A percentile compares a stretch with the other conserved stretches of the same genome.
Conservation (phyloP, 2,113 vertebrate species). For the Ascaphus truei region DNA sequence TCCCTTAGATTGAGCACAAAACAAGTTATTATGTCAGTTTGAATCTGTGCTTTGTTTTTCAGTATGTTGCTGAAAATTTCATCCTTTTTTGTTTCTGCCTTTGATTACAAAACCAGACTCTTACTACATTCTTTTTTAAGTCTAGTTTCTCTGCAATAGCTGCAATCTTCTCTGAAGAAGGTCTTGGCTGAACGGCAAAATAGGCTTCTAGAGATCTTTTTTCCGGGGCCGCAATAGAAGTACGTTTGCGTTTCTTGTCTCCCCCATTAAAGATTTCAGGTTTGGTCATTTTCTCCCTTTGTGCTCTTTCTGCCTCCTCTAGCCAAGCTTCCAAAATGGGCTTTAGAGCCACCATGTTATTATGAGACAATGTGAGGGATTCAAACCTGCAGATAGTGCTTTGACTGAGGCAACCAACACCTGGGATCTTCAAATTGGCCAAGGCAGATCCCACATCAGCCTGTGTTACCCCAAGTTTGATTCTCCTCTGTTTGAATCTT, state of each 20-base stretch:
- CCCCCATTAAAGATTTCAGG: conserved; percentile 83
- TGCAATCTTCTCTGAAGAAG: conserved; percentile 89
- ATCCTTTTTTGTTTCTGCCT: conserved; percentile 92
- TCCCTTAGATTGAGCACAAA: conserved; percentile 8
- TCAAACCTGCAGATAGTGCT: conserved; percentile 93
- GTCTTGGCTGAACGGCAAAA: conserved; percentile 85
- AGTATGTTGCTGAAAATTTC: conserved; percentile 94
- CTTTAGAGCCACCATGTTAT: conserved; percentile 93
- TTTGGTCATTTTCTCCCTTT: conserved; percentile 87
- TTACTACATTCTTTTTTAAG: conserved; percentile 91
- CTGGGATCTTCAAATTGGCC: conserved; percentile 90
- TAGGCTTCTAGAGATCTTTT: conserved; percentile 89
- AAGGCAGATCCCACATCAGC: conserved; percentile 86
- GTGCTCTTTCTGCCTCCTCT: conserved; percentile 87
- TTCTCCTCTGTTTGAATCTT: conserved; percentile 86
- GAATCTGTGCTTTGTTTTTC: conserved; percentile 31
- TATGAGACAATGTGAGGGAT: conserved; percentile 88
- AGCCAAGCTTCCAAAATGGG: conserved; percentile 90
- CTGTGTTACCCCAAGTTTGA: conserved; percentile 89
- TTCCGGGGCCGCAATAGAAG: conserved; percentile 85
- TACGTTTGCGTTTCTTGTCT: conserved; percentile 88
- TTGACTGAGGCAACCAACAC: conserved; percentile 88
- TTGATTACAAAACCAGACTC: conserved; percentile 93
- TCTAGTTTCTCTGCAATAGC: conserved; percentile 91
- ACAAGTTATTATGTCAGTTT: conserved; percentile 7